These are phyloP conservation scores for Phyto melanocephala DNA, from an alignment of 2,888 invertebrate genomes.

Conservation along the genomic window DNA sequence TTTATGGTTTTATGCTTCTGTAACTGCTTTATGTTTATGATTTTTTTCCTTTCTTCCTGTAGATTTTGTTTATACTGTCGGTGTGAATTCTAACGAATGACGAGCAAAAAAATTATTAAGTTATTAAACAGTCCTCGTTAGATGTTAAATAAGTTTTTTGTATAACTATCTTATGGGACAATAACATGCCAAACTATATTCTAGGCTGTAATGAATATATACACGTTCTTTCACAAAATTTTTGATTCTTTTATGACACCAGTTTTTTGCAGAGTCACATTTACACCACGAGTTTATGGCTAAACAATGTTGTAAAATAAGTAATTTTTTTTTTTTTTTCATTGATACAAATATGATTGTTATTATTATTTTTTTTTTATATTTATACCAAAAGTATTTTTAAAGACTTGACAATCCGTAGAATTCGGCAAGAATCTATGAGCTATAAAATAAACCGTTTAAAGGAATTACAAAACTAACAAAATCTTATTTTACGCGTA, in stretches of 20 bases:
- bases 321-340: not conserved
- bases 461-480: too few relatives aligned
- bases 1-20: slow-evolving; percentile 19
- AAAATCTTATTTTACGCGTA: too few relatives aligned
- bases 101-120: slow-evolving; percentile 8
- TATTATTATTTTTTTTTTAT: too few relatives aligned
- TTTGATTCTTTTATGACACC: not conserved
- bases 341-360: too few relatives aligned
- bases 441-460: too few relatives aligned
- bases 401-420: too few relatives aligned
- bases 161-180: not conserved
- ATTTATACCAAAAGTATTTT: too few relatives aligned
- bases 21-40: slow-evolving; percentile 42
- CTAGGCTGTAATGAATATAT: not conserved
- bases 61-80: not conserved
- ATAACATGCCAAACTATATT: not conserved
- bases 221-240: not conserved
- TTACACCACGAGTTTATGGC: not conserved
- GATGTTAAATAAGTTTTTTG: slow-evolving; percentile 19
- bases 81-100: not conserved
- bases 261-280: not conserved
- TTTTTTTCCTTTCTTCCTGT: not conserved
- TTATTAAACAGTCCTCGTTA: slow-evolving; percentile 16
- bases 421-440: too few relatives aligned
- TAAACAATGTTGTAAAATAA: not conserved